These are phyloP conservation scores for Heteromyza rotundicornis DNA, from an alignment of 2,888 invertebrate species.

Conservation along the genomic window DNA sequence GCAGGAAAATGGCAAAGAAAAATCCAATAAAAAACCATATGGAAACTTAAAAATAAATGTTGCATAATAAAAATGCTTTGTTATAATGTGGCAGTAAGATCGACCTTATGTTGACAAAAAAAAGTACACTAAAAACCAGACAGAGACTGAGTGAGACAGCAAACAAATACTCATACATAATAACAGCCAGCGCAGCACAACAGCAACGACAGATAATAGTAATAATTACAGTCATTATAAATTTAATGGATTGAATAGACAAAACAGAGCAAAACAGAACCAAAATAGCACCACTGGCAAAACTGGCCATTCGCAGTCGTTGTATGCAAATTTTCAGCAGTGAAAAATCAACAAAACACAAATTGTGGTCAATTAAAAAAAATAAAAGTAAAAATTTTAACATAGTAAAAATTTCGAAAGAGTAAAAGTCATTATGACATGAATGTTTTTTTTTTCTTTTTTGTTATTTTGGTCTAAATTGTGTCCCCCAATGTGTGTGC, in stretches of 20 bases:
- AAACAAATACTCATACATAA: neutral
- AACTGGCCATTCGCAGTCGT: neutral
- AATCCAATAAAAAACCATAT: too few relatives aligned
- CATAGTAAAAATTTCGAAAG: neutral
- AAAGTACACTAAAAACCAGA: too few relatives aligned
- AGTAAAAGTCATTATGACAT: neutral
- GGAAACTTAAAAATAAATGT: too few relatives aligned
- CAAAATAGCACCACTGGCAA: too few relatives aligned
- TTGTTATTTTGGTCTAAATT: too few relatives aligned
- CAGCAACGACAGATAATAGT: neutral
- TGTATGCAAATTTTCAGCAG: neutral
- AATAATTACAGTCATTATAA: constrained; percentile 5
- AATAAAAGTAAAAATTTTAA: neutral
- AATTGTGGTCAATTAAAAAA: neutral
- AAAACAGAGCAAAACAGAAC: neutral
- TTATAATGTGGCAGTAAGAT: neutral
- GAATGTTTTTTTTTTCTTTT: too few relatives aligned
- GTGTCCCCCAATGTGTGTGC: neutral
- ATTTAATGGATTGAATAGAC: constrained; percentile 2
- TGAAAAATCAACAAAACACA: neutral
- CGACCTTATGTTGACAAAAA: neutral
- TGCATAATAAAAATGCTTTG: too few relatives aligned
- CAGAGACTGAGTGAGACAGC: too few relatives aligned
- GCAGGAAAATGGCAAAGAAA: too few relatives aligned
- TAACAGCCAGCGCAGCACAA: neutral